Evolutionary conservation across 2,888 invertebrate species (phyloP), one percentile per base, ranked within the genome.

Genomic region (Ornithoptera alexandrae): DNA sequence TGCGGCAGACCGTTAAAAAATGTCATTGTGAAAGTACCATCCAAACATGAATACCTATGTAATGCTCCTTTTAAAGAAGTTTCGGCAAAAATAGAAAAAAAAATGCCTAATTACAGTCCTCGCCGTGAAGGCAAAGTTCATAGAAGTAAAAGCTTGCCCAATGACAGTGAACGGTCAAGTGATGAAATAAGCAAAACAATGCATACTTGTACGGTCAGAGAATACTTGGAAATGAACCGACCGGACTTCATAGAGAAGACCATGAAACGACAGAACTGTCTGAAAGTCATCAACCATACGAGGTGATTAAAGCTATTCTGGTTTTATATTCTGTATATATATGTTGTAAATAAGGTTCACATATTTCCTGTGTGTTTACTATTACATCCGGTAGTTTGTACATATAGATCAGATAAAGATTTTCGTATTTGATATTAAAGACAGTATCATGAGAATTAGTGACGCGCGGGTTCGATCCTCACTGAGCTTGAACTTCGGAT

Each of bases 151-250:
- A 85, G 89, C 79, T 77, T 83, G 66, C 88, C 89, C 0, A 86
- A 85, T 69, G 89, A 89, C 22, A 86, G 84, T 69, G 88, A 86
- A 50, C 76, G 84, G 65, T 86, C 90, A 6, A 87, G 89, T 72
- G 83, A 85, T 67, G 88, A 90, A 50, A 77, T 81, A 53, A 65
- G 78, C 6, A 85, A 77, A 65, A 86, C 76, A 69, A 74, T 83
- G 18, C 84, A 85, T 60, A 82, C 83, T 30, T 83, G 89, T 10
- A 89, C 93, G 8, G 92, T 95, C 39, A 90, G 96, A 93, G 96
- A 97, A 70, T 95, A 95, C 81, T 93, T 97, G 77, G 92, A 93
- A 74, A 92, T 84, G 73, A 95, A 96, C 76, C 94, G 95, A 50
- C 97, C 97, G 0, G 94, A 95, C 72, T 97, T 97, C 83, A 91